Evolutionary conservation across 2,888 invertebrate species (phyloP).

Genomic region (Hypercompe scribonia): DNA sequence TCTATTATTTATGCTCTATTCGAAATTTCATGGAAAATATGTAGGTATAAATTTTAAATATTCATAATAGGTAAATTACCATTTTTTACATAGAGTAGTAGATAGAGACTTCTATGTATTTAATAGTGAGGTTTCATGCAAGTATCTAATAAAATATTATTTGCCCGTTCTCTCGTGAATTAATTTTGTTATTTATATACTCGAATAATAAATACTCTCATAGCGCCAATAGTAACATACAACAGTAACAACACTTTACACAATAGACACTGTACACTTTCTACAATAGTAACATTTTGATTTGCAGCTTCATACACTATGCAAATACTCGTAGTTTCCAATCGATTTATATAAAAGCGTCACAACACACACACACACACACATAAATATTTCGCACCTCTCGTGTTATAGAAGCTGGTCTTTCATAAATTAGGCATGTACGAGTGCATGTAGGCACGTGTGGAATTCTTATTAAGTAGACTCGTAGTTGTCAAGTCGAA

Average conservation of each 20-base stretch:
- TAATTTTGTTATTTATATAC: neutral
- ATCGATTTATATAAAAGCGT: constrained; percentile 4
- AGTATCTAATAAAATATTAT: neutral
- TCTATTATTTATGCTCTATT: neutral
- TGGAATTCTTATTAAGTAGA: constrained; percentile 71
- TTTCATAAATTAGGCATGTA: constrained; percentile 60
- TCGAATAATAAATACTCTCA: neutral
- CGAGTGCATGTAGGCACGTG: constrained; percentile 62
- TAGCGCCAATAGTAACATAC: neutral
- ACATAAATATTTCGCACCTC: too few relatives aligned
- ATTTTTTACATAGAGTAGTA: neutral
- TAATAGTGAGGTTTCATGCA: neutral
- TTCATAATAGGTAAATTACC: constrained; percentile 1
- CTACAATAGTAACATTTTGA: neutral
- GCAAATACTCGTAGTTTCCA: neutral
- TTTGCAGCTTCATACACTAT: neutral
- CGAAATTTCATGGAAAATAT: constrained; percentile 5
- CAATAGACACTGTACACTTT: too few relatives aligned
- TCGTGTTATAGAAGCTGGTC: constrained; percentile 32
- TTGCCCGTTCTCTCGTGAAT: neutral
- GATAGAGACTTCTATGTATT: neutral
- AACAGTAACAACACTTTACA: too few relatives aligned
- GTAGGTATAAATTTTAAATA: neutral
- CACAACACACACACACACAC: too few relatives aligned
- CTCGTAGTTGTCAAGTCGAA: constrained; percentile 59